Evolutionary conservation across 2,797 vertebrate species (phyloP), one percentile per base, ranked within the genome.

Genomic region (Pipistrellus pipistrellus): DNA sequence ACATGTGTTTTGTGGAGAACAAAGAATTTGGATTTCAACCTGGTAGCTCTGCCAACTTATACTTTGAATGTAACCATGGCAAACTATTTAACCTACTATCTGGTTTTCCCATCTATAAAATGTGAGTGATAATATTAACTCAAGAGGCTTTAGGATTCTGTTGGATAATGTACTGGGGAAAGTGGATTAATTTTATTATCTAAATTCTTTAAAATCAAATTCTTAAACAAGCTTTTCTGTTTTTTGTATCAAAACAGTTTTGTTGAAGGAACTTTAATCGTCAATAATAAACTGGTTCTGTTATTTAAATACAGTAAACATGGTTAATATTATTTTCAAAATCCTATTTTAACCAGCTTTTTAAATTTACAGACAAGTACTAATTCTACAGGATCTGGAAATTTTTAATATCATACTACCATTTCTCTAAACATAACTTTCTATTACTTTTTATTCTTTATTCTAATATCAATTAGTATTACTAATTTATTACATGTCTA

Each of bases 261-360:
- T 48, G 32, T n/a, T 62, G 35, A 85, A 92, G 59, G 12, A 90
- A 83, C 4, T 38, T 90, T 77, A 73, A 69, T 95, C 4, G 20
- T 82, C 62, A 72, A 53, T 86, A 82, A 90, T 46, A 38, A 81
- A 71, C 32, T 71, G 32, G 41, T 35, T 53, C 46, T 46, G 20
- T 71, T 90, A 84, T 32, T 51, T 93, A 83, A 95, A 76, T n/a
- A 82, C 1, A 82, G 15, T 68, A 73, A 88, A 85, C 27, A 85
- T 15, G 21, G 20, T 44, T 48, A 57, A 55, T 20, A 57, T 18
- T 66, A 51, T 85, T 93, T 76, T 90, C 4, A 69, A 90, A 88
- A 69, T 71, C 30, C 23, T 77, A 68, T 68, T 82, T 78, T 32
- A 85, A 78, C 15, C n/a, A 82, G 55, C 6, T 62, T 46, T 38